Evolutionary conservation across 2,113 vertebrate species (phyloP).

Genomic region (Malurus cyaneus): DNA sequence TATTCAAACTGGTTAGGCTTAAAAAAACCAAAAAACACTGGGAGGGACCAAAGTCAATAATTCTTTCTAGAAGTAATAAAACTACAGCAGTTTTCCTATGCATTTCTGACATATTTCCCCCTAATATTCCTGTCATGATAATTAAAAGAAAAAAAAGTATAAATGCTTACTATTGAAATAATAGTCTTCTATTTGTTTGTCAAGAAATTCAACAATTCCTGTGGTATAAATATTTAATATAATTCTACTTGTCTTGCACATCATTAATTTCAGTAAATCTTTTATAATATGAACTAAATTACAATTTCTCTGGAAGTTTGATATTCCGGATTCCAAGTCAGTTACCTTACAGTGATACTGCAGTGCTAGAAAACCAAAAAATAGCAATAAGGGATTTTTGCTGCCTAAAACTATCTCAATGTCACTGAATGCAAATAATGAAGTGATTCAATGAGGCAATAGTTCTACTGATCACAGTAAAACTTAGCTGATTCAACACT

Average conservation of each 20-base stretch:
- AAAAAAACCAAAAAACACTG: not conserved
- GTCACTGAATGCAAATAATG: not conserved
- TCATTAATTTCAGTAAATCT: not conserved
- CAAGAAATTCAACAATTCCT: not conserved
- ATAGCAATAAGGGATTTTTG: not conserved
- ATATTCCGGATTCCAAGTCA: not conserved
- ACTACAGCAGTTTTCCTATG: not conserved
- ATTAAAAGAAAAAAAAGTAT: not conserved
- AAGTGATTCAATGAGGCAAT: not conserved
- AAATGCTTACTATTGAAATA: not conserved
- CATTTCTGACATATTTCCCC: not conserved
- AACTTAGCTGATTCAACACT: not conserved
- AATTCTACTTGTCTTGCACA: not conserved
- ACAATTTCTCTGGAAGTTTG: not conserved
- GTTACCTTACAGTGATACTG: not conserved
- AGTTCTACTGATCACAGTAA: not conserved
- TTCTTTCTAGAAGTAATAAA: not conserved
- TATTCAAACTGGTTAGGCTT: not conserved
- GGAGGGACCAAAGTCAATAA: not conserved
- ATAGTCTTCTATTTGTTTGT: not conserved
- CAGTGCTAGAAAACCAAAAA: not conserved
- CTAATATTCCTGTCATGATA: not conserved
- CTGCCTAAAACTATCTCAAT: not conserved
- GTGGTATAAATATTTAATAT: not conserved
- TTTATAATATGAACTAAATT: not conserved